A percentile compares a stretch with the other conserved stretches of the same genome.
These are phyloP conservation scores for Coremacera marginata DNA, from an alignment of 2,888 invertebrate genomes.

Conservation along the genomic window DNA sequence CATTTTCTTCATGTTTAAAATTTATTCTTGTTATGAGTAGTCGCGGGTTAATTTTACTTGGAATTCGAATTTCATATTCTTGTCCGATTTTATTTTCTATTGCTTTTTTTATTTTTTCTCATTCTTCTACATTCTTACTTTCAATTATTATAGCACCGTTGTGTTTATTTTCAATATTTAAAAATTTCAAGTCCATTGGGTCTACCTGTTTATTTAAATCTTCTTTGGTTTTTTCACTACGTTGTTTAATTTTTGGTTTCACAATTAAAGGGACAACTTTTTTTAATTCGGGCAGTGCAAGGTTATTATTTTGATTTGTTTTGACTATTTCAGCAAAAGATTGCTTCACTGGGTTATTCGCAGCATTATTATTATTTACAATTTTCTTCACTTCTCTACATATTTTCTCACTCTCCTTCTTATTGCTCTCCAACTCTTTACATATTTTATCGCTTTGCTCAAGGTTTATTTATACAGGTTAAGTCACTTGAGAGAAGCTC, in stretches of 20 bases:
- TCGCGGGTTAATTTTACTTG: too few species aligned
- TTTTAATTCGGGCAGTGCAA: conserved; percentile 5
- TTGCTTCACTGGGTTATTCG: conserved; percentile 5
- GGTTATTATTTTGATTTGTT: background rate
- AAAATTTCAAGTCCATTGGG: conserved; percentile 1
- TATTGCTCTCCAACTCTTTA: too few species aligned
- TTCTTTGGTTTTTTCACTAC: background rate
- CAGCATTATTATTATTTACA: background rate
- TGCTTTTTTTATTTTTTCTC: too few species aligned
- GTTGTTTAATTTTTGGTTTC: conserved; percentile 8
- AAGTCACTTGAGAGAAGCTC: too few species aligned
- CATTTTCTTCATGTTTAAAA: conserved; percentile 6
- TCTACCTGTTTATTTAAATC: conserved; percentile 17
- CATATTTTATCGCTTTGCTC: too few species aligned
- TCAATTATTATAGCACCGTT: too few species aligned
- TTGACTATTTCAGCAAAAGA: conserved; percentile 13
- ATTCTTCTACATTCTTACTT: too few species aligned
- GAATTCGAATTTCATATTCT: too few species aligned
- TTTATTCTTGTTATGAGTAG: conserved; percentile 3
- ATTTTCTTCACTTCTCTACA: conserved; percentile 7
- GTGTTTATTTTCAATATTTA: too few species aligned
- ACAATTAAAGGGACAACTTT: conserved; percentile 9
- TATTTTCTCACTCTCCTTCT: conserved; percentile 7
- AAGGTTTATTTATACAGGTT: too few species aligned
- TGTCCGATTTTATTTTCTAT: too few species aligned